Evolutionary conservation across 2,888 invertebrate genomes (phyloP).

Genomic region (Drosophila histrio): DNA sequence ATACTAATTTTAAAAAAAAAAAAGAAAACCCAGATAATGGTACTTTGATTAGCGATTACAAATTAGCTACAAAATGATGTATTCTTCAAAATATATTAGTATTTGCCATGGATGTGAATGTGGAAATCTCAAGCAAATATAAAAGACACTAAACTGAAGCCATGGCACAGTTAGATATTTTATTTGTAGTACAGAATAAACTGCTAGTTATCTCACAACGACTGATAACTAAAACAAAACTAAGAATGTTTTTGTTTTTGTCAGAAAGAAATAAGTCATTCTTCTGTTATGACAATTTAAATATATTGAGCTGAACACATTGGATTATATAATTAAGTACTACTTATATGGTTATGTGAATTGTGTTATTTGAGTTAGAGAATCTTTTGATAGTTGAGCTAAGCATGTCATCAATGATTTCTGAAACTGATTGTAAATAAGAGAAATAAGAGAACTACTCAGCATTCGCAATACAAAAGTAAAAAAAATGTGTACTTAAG

Average conservation of each 20-base stretch:
- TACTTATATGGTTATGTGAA: background rate
- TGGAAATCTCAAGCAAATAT: background rate
- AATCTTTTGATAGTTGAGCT: slow-evolving; percentile 13
- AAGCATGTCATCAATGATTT: slow-evolving; percentile 24
- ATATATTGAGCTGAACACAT: slow-evolving; percentile 25
- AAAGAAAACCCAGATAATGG: slow-evolving; percentile 1
- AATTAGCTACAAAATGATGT: slow-evolving; percentile 4
- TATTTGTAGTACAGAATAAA: background rate
- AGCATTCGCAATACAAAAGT: slow-evolving; percentile 13
- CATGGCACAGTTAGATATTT: slow-evolving; percentile 1
- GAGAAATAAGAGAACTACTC: background rate
- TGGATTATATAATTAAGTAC: slow-evolving; percentile 2
- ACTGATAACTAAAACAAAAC: background rate
- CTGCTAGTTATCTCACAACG: background rate
- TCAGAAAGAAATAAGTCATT: background rate
- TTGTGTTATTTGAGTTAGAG: slow-evolving; percentile 12
- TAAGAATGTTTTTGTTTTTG: background rate
- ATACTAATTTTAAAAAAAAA: slow-evolving; percentile 82
- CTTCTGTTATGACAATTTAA: slow-evolving; percentile 15
- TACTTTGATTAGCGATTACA: slow-evolving; percentile 16
- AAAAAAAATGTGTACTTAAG: slow-evolving; percentile 22
- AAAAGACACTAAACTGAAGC: background rate
- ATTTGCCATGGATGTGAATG: slow-evolving; percentile 2
- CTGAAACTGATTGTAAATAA: slow-evolving; percentile 46
- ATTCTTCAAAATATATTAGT: slow-evolving; percentile 14